A percentile compares a stretch with the other conserved stretches of the same genome.
Evolutionary conservation across 2,113 vertebrate species (phyloP).

Genomic region (Catharus minimus): DNA sequence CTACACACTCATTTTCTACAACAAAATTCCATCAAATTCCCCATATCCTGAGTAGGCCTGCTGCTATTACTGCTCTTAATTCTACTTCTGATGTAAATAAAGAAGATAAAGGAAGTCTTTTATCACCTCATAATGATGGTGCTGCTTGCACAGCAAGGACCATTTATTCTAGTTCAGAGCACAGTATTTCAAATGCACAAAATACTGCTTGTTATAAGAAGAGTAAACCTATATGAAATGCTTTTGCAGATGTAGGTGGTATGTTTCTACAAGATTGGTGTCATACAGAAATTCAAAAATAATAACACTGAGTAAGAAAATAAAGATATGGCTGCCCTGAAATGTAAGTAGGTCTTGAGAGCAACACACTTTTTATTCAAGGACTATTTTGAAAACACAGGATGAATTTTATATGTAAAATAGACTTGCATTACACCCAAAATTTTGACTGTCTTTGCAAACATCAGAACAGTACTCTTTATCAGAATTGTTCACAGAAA

Average conservation of each 20-base stretch:
- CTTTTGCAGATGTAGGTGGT: background rate
- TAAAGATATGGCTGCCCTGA: background rate
- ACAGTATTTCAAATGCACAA: background rate
- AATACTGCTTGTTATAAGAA: background rate
- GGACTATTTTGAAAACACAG: background rate
- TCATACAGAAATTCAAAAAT: background rate
- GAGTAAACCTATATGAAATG: background rate
- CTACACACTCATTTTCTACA: background rate
- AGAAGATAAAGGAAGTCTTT: background rate
- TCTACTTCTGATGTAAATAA: background rate
- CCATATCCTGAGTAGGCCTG: background rate
- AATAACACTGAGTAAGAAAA: background rate
- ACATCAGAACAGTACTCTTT: background rate
- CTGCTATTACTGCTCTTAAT: background rate
- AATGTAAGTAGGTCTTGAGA: background rate
- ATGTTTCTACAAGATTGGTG: background rate
- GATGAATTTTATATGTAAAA: background rate
- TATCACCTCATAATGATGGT: background rate
- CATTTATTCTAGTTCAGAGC: background rate
- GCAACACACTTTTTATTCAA: background rate
- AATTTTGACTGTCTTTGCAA: background rate
- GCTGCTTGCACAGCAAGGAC: background rate
- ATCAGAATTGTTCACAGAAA: background rate
- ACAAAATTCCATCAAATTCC: background rate
- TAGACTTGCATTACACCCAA: background rate